Evolutionary conservation across 2,113 vertebrate genomes (phyloP).

Genomic region (Leptocoma aspasia): DNA sequence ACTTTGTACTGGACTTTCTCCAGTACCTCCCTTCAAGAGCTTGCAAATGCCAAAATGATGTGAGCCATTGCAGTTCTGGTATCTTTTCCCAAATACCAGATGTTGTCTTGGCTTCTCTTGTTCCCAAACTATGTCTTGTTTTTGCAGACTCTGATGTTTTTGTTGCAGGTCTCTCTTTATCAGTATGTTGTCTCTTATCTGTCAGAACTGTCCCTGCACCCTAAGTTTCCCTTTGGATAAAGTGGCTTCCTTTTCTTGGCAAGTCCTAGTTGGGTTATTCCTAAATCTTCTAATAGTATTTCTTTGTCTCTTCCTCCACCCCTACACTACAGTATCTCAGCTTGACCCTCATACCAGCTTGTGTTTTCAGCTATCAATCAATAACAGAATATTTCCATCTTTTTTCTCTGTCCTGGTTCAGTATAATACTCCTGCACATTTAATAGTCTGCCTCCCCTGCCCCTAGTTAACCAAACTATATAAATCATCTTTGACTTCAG

Average conservation of each 20-base stretch:
- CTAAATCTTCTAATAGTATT: not conserved
- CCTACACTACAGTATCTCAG: not conserved
- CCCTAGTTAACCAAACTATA: not conserved
- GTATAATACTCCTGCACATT: not conserved
- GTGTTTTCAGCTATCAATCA: not conserved
- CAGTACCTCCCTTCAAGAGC: not conserved
- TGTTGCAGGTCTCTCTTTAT: not conserved
- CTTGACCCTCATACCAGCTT: not conserved
- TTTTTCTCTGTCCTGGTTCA: not conserved
- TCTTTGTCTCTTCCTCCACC: not conserved
- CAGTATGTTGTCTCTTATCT: not conserved
- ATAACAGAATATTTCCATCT: not conserved
- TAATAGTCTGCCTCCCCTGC: not conserved
- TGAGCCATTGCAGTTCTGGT: not conserved
- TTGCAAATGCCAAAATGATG: slow-evolving; percentile 21
- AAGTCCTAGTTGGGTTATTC: not conserved
- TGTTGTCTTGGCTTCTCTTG: not conserved
- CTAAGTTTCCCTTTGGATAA: not conserved
- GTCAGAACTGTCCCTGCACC: not conserved
- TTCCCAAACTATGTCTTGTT: not conserved
- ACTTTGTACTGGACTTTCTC: not conserved
- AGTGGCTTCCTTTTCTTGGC: not conserved
- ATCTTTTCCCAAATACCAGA: slow-evolving; percentile 25
- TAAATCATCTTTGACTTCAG: not conserved
- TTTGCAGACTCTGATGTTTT: not conserved